Evolutionary conservation across 2,113 vertebrate genomes (phyloP).

Genomic region (Malaclemys terrapin): DNA sequence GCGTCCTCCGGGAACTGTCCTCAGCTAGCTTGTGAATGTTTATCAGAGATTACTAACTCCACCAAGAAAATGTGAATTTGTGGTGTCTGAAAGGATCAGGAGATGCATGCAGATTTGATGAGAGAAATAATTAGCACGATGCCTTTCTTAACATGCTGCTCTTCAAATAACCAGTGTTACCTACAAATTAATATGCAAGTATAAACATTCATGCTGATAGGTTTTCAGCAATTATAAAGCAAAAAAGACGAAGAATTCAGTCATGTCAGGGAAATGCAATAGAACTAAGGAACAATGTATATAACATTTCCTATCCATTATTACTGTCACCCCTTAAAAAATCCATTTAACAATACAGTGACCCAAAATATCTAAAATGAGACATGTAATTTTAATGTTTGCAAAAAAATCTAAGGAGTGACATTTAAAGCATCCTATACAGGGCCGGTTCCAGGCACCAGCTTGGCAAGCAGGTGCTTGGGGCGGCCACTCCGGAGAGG

Average conservation of each 20-base stretch:
- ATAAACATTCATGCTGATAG: neutral
- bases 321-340: neutral
- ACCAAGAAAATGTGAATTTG: slow-evolving; percentile 81
- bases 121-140: slow-evolving; percentile 49
- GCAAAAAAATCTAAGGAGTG: neutral
- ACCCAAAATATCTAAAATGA: neutral
- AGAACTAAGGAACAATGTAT: neutral
- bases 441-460: neutral
- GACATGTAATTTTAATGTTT: neutral
- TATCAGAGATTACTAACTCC: slow-evolving; percentile 84
- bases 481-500: too few species aligned
- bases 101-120: slow-evolving; percentile 74
- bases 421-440: neutral
- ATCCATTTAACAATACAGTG: neutral
- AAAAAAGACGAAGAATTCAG: neutral
- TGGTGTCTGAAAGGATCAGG: slow-evolving; percentile 60
- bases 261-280: neutral
- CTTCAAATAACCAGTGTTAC: neutral
- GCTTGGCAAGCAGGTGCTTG: too few species aligned
- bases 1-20: slow-evolving; percentile 66
- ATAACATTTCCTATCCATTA: neutral
- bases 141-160: neutral
- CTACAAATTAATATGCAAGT: slow-evolving; percentile 19
- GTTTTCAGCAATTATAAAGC: neutral
- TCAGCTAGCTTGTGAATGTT: slow-evolving; percentile 40